Conservation (phyloP, 2,113 vertebrate species). For the Daboia siamensis region DNA sequence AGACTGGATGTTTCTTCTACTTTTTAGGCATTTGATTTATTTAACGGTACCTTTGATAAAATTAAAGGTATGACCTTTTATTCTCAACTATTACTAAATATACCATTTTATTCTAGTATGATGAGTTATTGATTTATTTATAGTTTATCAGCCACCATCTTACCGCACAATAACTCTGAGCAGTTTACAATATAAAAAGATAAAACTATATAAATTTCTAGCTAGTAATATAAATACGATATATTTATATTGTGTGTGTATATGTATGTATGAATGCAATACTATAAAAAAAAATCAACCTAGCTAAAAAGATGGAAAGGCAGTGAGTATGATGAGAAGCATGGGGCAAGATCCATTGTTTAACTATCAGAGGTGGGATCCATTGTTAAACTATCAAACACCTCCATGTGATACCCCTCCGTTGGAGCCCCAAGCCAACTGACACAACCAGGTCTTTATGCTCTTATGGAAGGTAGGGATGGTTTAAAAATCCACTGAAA, state of each 20-base stretch:
- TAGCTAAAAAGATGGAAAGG: background rate
- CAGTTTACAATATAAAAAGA: background rate
- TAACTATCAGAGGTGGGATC: background rate
- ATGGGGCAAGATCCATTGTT: background rate
- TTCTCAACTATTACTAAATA: background rate
- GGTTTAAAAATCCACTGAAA: background rate
- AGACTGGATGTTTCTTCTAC: background rate
- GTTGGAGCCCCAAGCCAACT: background rate
- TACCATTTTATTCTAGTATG: background rate
- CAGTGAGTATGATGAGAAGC: background rate
- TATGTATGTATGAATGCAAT: background rate
- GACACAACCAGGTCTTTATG: background rate
- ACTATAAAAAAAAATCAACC: background rate
- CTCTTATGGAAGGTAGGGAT: background rate
- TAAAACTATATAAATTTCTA: background rate
- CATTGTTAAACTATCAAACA: background rate
- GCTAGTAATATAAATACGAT: background rate
- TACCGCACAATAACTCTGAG: background rate
- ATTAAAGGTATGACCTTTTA: background rate
- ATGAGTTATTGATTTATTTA: background rate
- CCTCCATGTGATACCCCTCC: background rate
- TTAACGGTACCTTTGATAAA: background rate
- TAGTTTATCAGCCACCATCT: background rate
- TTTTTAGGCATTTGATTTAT: background rate
- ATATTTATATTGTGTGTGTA: background rate